Base-by-base conservation (phyloP, 2,888 invertebrate genomes). In the Nemoura dubitans region DNA sequence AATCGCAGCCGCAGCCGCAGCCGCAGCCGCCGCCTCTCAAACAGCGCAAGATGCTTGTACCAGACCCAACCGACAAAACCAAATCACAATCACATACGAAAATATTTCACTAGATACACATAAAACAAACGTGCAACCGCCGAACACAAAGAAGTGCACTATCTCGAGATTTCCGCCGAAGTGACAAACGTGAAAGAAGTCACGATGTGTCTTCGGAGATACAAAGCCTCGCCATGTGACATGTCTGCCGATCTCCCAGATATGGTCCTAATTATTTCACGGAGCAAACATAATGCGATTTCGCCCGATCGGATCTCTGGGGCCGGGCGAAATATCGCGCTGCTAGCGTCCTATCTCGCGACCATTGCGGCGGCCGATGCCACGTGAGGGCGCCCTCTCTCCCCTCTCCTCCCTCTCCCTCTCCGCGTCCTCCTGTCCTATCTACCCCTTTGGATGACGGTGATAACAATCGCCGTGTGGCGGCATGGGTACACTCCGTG, bases 261-360 rank as follows among this genome's bases (percentile, higher is more conserved):
- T 59, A 59, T 21, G 59, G 59, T 59, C 59, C 59, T 59, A 59
- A 59, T 59, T 59, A 59, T 59, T 59, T 59, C 59, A 59, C 59
- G 21, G 59, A 59, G 59, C 59, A 59, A 10, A 59, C 59, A 59
- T 59, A 59, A 59, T 59, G 59, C 59, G 59, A 59, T 59, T 59
- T 59, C 59, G 59, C 21, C 59, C 59, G 59, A 59, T 10, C 59
- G 16, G 59, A 59, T 59, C 59, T 21, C 21, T 59, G 16, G 2
- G 59, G 59, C 16, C 59, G 59, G 59, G 10, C 59, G 59, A 59
- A 59, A 59, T 59, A 59, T 59, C 59, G 59, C 59, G 14, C 59
- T 3, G 3, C 59, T 59, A 21, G 14, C 59, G 16, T 59, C 59
- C 59, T 59, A 59, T 59, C 21, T 21, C 2, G 59, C 2, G 59